Evolutionary conservation across 2,797 vertebrate genomes (phyloP).

Genomic region (Cheirogaleus major): DNA sequence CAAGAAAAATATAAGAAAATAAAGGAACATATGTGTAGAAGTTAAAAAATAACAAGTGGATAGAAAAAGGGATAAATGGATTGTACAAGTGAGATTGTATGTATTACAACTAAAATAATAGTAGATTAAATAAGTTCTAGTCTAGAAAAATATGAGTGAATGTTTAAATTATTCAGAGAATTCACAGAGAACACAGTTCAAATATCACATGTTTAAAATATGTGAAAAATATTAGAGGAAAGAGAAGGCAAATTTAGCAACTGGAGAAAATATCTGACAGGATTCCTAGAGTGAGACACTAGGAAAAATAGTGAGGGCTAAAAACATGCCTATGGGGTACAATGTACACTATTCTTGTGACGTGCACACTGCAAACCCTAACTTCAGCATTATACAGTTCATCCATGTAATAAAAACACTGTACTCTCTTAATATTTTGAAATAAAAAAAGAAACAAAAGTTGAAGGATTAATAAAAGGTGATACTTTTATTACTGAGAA

Average conservation of each 20-base stretch:
- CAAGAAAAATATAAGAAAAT: neutral
- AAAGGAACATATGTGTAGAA: neutral
- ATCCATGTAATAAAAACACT: neutral
- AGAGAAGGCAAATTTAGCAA: neutral
- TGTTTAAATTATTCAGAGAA: neutral
- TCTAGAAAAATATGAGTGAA: neutral
- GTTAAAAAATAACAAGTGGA: neutral
- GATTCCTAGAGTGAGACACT: neutral
- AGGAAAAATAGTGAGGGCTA: neutral
- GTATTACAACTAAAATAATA: neutral
- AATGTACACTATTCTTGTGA: neutral
- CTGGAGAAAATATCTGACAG: neutral
- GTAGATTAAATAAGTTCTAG: neutral
- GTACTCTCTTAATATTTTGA: neutral
- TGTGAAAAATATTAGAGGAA: neutral
- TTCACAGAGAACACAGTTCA: neutral
- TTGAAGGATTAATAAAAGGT: neutral
- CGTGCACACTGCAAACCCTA: neutral
- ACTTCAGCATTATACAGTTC: neutral
- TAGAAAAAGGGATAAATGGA: neutral
- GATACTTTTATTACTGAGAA: neutral
- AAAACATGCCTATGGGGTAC: neutral
- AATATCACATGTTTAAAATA: neutral
- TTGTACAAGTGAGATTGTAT: neutral
- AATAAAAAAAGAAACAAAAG: neutral